Evolutionary conservation across 1,140 invertebrate genomes (phyloP), one percentile per base, ranked within the genome.

Genomic region (Temnothorax curvispinosus): DNA sequence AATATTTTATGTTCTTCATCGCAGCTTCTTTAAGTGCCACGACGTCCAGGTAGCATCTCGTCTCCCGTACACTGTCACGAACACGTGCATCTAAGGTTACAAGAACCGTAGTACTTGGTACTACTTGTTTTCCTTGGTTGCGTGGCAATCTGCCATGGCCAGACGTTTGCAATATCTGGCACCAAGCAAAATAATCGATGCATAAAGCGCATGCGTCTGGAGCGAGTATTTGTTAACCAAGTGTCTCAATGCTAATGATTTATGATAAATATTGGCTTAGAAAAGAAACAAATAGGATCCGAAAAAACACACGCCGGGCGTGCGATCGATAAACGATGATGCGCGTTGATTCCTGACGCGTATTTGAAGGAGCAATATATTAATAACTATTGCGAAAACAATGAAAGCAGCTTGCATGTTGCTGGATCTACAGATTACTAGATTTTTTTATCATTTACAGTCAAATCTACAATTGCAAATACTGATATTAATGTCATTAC

Each of bases 181-280:
- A 90, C 82, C 89, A 86, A 84, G 69, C 64, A 76, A 90, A 91
- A 88, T 90, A 91, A 91, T 91, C 89, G 77, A 91, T 91, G 72
- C 47, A 2, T 60, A 88, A 67, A 60, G 32, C 89, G 89, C 89
- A 91, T 90, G 89, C 89, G 89, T 90, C 54, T 67, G 41, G 65
- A 15, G 52, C 13, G 11, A 21, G 13, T 89, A 89, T 89, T 89
- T 90, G 87, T 90, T 80, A 90, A 89, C 89, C 6, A 65, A 87
- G 15, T 52, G 52, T 78, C 52, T 18, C 54, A 38, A 69, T 50
- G n/a, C 11, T 50, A 80, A 41, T 54, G 76, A 89, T 89, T 89
- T 87, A 89, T 62, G 76, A 71, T 18, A 52, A 41, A 58, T 71
- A 76, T 87, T 76, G 65, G 54, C 50, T 62, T 47, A 58, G 56